A percentile compares a stretch with the other conserved stretches of the same genome.
Conservation (phyloP, 2,888 invertebrate species). For the Dugesia japonica region DNA sequence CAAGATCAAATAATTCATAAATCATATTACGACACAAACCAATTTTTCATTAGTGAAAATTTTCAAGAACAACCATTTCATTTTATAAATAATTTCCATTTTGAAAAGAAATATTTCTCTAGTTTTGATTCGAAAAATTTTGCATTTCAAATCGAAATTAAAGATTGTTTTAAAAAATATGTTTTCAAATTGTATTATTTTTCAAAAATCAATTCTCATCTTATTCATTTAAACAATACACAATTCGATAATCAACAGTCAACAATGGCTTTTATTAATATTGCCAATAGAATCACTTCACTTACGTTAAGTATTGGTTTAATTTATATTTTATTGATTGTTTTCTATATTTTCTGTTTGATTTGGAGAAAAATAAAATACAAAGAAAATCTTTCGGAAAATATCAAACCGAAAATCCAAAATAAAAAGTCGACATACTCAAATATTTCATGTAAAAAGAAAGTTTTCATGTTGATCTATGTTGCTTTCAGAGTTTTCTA, state of each 20-base stretch:
- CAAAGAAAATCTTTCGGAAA: not conserved
- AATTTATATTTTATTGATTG: not conserved
- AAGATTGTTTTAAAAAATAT: not conserved
- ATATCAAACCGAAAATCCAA: not conserved
- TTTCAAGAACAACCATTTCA: conserved; percentile 7
- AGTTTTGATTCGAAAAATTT: not conserved
- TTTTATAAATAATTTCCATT: conserved; percentile 3
- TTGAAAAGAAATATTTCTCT: not conserved
- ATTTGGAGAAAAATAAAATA: not conserved
- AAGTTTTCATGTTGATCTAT: not conserved
- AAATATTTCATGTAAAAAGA: not conserved
- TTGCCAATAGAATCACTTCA: not conserved
- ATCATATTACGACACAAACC: conserved; percentile 11
- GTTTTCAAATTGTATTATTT: not conserved
- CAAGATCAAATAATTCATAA: conserved; percentile 11
- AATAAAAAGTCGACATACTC: not conserved
- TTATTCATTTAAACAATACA: not conserved
- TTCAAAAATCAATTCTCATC: not conserved
- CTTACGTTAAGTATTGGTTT: not conserved
- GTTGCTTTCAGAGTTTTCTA: not conserved
- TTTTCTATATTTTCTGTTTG: not conserved
- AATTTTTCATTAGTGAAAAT: not conserved
- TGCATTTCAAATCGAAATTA: not conserved
- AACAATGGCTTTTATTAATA: not conserved
- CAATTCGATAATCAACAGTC: not conserved